Base-by-base conservation (phyloP, 2,797 vertebrate genomes). In the Ficedula albicollis region DNA sequence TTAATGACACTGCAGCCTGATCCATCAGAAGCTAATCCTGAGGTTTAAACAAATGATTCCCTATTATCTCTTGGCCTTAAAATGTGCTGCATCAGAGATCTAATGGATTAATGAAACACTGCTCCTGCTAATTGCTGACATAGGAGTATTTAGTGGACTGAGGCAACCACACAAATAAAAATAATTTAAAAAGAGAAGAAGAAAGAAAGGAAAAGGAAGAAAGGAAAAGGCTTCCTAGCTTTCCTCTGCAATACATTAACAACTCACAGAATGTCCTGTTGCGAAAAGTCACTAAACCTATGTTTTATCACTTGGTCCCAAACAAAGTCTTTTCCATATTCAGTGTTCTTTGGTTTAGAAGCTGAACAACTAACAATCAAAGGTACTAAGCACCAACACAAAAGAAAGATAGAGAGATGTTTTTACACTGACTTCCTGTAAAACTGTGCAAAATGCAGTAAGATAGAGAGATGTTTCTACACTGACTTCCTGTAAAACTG, bases 81-180 rank as follows among this genome's bases (percentile, higher is more conserved):
- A 97, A 96, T 96, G 96, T 96, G 96, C 95, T 46, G 36, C 97
- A 97, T 97, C 96, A 96, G 98, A 98, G 97, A 97, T 89, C 95
- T 96, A 90, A 96, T n/a, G 97, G 98, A 98, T 98, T 98, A 98
- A 98, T 98, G 97, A 98, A 98, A 98, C 96, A 96, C 95, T 98
- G 97, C 97, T 98, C 96, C 93, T 51, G 87, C 98, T 98, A 99
- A 98, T 98, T 99, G 98, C 98, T 98, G 98, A 98, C 98, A 98
- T 85, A 87, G 97, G 94, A 97, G 97, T 94, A 97, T 97, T 95
- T 94, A 97, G 96, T 96, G 97, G 88, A 97, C 93, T 62, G 81
- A 98, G 97, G 97, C 96, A 97, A 98, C 83, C 83, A 89, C 73
- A 84, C 78, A 87, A 96, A 94, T 97, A 97, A 96, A 96, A 97